phyloP scores from a whole-genome alignment of 2,888 invertebrate species.

The Ormyrus labotus region DNA sequence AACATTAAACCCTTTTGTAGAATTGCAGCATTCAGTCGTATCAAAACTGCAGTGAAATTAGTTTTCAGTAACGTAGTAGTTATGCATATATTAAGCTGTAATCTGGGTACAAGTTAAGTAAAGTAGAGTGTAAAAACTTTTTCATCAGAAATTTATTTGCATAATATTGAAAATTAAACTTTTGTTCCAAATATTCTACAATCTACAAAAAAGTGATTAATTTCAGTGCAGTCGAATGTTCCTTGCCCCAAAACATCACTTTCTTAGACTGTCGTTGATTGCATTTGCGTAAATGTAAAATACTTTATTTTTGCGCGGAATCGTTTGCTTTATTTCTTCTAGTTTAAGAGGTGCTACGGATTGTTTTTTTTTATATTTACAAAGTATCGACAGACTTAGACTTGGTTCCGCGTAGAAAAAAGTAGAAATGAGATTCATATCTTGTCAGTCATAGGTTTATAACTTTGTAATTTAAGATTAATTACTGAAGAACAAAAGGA shows the following conservation, averaged over 20 bases:
- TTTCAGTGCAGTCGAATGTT: constrained; percentile 44
- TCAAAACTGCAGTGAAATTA: constrained; percentile 44
- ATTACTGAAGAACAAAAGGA: constrained; percentile 12
- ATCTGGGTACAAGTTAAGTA: constrained; percentile 13
- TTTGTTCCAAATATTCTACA: constrained; percentile 37
- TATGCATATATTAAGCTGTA: constrained; percentile 5
- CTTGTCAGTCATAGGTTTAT: constrained; percentile 32
- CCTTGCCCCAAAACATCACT: constrained; percentile 35
- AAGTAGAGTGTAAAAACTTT: constrained; percentile 13
- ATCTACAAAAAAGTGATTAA: constrained; percentile 38
- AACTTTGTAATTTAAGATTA: constrained; percentile 54
- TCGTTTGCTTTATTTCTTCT: constrained; percentile 15
- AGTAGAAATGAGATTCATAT: constrained; percentile 27
- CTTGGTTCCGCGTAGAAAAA: constrained; percentile 34
- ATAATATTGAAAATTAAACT: not conserved
- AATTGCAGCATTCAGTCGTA: constrained; percentile 10
- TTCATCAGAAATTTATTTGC: not conserved
- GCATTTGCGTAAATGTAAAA: constrained; percentile 44
- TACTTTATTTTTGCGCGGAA: constrained; percentile 32
- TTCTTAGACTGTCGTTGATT: constrained; percentile 49
- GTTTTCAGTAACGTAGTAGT: constrained; percentile 32
- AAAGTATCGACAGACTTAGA: constrained; percentile 20
- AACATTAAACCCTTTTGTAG: constrained; percentile 20
- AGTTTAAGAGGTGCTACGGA: constrained; percentile 34
- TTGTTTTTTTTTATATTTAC: constrained; percentile 20